These are phyloP conservation scores for Chloropsis hardwickii DNA, from an alignment of 2,113 vertebrate genomes.

Conservation along the genomic window DNA sequence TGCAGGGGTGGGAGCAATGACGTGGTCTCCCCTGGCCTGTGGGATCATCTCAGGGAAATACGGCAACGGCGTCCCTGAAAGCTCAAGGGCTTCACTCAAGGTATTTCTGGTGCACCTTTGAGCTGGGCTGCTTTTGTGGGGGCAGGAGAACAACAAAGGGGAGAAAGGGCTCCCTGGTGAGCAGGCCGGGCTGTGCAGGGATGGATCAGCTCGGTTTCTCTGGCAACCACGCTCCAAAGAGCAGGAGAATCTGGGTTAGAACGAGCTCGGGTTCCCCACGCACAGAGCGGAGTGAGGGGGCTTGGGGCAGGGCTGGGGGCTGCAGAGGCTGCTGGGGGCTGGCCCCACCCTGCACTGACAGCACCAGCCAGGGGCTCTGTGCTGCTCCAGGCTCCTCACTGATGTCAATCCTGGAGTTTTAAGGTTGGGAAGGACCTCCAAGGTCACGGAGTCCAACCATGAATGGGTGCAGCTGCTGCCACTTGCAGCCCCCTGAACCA, in stretches of 20 bases:
- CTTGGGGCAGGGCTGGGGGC: not conserved
- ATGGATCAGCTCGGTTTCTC: not conserved
- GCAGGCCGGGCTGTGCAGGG: not conserved
- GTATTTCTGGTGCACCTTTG: constrained; percentile 42
- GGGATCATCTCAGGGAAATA: constrained; percentile 99
- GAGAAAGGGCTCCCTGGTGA: not conserved
- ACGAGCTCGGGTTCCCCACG: fast-evolving
- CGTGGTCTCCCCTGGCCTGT: constrained; percentile 96
- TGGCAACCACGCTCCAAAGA: not conserved
- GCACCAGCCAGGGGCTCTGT: not conserved
- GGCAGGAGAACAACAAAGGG: not conserved
- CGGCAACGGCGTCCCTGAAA: constrained; percentile 93
- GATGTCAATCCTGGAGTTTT: fast-evolving
- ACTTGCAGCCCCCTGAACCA: not conserved
- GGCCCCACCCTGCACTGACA: not conserved
- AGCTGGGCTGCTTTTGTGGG: not conserved
- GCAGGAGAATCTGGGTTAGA: not conserved
- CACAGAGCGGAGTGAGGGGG: not conserved
- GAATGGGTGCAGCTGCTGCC: not conserved
- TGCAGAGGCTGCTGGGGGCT: too few relatives aligned
- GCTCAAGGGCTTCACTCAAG: constrained; percentile 94
- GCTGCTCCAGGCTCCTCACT: not conserved
- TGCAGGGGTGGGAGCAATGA: constrained; percentile 95
- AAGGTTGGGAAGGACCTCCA: not conserved
- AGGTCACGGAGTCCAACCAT: fast-evolving